These are phyloP conservation scores for Sorex araneus DNA, from an alignment of 2,113 vertebrate species.

Conservation along the genomic window DNA sequence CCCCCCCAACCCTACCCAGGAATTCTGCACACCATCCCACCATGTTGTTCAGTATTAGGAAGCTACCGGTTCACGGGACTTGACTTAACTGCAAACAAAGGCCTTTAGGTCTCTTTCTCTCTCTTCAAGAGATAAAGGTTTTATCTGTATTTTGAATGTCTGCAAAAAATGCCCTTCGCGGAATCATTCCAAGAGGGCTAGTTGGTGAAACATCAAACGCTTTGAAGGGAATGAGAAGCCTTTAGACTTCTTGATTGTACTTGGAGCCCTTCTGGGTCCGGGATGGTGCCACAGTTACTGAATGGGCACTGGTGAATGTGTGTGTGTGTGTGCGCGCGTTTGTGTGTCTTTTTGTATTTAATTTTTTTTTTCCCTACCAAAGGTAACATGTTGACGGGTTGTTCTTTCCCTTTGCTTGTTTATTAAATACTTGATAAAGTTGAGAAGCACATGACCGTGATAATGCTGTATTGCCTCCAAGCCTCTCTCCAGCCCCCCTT, in stretches of 20 bases:
- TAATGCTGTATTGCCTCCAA: constrained; percentile 71
- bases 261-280: constrained; percentile 85
- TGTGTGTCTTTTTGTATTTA: constrained; percentile 30
- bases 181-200: constrained; percentile 80
- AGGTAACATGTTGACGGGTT: constrained; percentile 81
- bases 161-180: constrained; percentile 83
- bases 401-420: constrained; percentile 69
- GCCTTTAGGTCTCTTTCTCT: constrained; percentile 91
- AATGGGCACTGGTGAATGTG: constrained; percentile 52
- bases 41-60: constrained; percentile 87
- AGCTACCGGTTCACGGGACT: constrained; percentile 72
- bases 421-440: constrained; percentile 82
- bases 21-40: constrained; percentile 42
- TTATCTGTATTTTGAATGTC: constrained; percentile 88
- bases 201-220: constrained; percentile 86
- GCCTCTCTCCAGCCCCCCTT: constrained; percentile 34
- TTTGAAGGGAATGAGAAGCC: constrained; percentile 89
- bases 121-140: constrained; percentile 93
- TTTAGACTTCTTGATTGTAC: constrained; percentile 92
- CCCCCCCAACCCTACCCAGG: constrained; percentile 36
- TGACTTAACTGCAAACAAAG: constrained; percentile 87
- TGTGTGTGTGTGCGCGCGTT: background rate
- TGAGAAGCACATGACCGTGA: constrained; percentile 86
- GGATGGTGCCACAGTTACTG: constrained; percentile 74
- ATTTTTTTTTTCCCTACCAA: constrained; percentile 73